Percentiles rank a stretch among this genome's conserved stretches.
phyloP scores from a whole-genome alignment of 2,888 invertebrate species.

The Taenaris catops region DNA sequence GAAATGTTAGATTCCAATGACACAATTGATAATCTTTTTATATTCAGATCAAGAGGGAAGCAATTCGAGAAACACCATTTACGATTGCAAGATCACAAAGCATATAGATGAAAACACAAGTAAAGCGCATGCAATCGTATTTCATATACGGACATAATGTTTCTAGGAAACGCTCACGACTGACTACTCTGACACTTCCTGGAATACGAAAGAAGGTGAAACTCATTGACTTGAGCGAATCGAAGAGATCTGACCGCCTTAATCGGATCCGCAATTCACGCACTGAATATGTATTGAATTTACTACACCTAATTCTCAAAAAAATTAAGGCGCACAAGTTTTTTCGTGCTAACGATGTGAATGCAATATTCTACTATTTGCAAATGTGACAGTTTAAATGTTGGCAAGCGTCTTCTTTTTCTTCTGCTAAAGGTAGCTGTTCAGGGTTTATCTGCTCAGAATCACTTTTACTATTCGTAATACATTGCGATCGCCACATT shows the following conservation, averaged over 20 bases:
- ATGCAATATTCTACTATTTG: too few relatives aligned
- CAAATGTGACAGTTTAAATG: too few relatives aligned
- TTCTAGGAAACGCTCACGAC: conserved; percentile 43
- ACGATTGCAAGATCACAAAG: neutral
- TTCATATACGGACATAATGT: conserved; percentile 19
- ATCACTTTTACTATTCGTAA: too few relatives aligned
- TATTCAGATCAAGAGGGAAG: neutral
- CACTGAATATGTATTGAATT: conserved; percentile 28
- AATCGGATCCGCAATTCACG: conserved; percentile 31
- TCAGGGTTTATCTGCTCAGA: too few relatives aligned
- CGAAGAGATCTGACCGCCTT: conserved; percentile 44
- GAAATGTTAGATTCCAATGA: too few relatives aligned
- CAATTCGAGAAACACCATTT: neutral
- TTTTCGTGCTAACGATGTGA: too few relatives aligned
- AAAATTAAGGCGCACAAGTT: too few relatives aligned
- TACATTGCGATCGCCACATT: too few relatives aligned
- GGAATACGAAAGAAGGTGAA: conserved; percentile 67
- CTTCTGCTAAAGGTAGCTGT: too few relatives aligned
- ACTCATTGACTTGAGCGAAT: conserved; percentile 34
- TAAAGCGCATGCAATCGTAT: neutral
- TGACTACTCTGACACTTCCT: conserved; percentile 37
- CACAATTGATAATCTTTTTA: too few relatives aligned
- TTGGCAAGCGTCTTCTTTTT: too few relatives aligned
- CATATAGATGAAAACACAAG: neutral
- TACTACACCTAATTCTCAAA: too few relatives aligned